These are phyloP conservation scores for Cyclura pinguis DNA, from an alignment of 2,797 vertebrate species.

Conservation along the genomic window DNA sequence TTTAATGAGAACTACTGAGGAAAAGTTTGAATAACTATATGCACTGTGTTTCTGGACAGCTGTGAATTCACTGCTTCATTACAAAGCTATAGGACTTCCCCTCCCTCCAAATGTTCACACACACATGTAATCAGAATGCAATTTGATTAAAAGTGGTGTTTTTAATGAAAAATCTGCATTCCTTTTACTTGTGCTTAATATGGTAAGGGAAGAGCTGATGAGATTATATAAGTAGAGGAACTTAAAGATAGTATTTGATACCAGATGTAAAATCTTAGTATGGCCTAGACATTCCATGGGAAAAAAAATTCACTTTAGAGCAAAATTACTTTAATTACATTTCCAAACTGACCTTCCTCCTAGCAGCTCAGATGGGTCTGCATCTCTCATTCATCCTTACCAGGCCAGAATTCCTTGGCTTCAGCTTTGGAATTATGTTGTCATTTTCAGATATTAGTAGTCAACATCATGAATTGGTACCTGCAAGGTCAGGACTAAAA, in stretches of 20 bases:
- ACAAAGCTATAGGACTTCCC: neutral
- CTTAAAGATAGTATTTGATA: neutral
- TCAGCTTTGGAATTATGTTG: neutral
- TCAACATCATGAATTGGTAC: neutral
- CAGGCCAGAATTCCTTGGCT: neutral
- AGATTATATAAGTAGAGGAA: neutral
- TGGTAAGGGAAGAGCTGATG: neutral
- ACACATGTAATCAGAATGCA: neutral
- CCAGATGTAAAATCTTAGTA: slow-evolving; percentile 5
- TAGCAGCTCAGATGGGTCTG: neutral
- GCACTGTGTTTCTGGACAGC: neutral
- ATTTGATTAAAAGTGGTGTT: neutral
- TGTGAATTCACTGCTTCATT: slow-evolving; percentile 12
- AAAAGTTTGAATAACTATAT: neutral
- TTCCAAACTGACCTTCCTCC: neutral
- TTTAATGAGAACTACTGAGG: neutral
- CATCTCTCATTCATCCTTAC: neutral
- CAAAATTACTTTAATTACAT: neutral
- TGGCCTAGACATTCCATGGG: neutral
- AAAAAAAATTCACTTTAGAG: neutral
- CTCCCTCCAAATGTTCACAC: neutral
- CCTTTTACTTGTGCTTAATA: neutral
- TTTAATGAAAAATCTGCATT: neutral
- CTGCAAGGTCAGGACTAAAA: neutral
- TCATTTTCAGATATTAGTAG: neutral